phyloP scores from a whole-genome alignment of 1,140 invertebrate genomes.

The Drosophila gunungcola region DNA sequence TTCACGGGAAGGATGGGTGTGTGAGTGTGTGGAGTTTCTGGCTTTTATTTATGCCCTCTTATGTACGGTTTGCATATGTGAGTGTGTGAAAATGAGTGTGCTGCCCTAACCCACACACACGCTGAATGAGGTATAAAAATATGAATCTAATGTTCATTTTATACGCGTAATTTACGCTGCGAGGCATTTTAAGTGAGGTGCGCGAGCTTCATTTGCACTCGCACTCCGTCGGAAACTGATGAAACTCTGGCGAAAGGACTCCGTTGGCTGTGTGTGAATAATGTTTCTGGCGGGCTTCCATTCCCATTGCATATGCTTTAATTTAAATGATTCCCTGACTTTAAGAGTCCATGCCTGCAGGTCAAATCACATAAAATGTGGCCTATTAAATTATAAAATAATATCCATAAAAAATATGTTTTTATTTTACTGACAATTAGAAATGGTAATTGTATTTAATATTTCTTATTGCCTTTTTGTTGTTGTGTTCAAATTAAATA shows the following conservation, averaged over 20 bases:
- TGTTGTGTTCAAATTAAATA: constrained; percentile 21
- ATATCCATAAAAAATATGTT: background rate
- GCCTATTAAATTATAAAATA: constrained; percentile 8
- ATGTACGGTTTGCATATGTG: background rate
- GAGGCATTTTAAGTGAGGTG: constrained; percentile 46
- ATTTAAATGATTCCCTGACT: background rate
- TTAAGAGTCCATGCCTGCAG: background rate
- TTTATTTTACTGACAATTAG: constrained; percentile 19
- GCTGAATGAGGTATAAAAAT: constrained; percentile 61
- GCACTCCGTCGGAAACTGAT: constrained; percentile 20
- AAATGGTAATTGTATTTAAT: constrained; percentile 33
- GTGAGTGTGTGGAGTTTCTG: constrained; percentile 34
- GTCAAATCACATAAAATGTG: background rate
- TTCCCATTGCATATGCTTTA: constrained; percentile 24
- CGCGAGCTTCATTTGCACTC: constrained; percentile 54
- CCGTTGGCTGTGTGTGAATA: constrained; percentile 4
- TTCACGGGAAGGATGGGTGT: constrained; percentile 20
- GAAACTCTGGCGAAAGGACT: constrained; percentile 1
- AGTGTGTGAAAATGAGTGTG: constrained; percentile 18
- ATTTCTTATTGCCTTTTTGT: constrained; percentile 9
- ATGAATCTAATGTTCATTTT: constrained; percentile 83
- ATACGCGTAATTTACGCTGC: constrained; percentile 79
- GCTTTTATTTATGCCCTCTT: constrained; percentile 61
- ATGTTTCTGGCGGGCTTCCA: constrained; percentile 7
- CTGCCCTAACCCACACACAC: background rate